phyloP scores from a whole-genome alignment of 1,140 invertebrate genomes.

The Drosophila insularis region DNA sequence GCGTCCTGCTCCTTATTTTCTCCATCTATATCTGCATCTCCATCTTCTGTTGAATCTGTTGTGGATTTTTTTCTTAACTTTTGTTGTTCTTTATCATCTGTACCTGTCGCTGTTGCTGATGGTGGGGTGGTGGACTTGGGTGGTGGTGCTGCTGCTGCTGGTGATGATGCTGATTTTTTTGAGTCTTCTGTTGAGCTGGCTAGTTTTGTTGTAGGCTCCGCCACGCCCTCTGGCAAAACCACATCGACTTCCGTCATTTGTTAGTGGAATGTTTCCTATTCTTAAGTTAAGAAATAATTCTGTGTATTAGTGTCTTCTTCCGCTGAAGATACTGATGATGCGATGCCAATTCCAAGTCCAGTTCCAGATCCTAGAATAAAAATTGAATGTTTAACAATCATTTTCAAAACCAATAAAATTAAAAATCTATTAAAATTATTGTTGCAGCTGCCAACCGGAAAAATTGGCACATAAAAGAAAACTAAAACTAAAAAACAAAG shows the following conservation, averaged over 20 bases:
- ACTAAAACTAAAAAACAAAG: constrained; percentile 19
- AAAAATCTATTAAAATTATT: constrained; percentile 14
- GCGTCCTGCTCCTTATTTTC: constrained; percentile 5
- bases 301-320: not conserved
- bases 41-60: not conserved
- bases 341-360: not conserved
- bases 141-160: not conserved
- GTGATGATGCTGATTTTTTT: constrained; percentile 1
- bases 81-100: constrained; percentile 19
- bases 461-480: constrained; percentile 73
- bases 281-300: not conserved
- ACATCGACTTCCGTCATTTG: constrained; percentile 82
- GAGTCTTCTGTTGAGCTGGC: constrained; percentile 53
- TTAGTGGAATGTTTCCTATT: constrained; percentile 61
- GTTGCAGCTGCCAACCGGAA: constrained; percentile 51
- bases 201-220: constrained; percentile 68
- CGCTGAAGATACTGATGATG: not conserved
- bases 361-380: not conserved
- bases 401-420: not conserved
- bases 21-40: not conserved
- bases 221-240: constrained; percentile 77
- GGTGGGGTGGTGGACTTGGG: not conserved
- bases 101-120: not conserved
- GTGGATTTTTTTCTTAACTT: constrained; percentile 10
- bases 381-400: not conserved